phyloP scores from a whole-genome alignment of 2,113 vertebrate genomes.

The Thalassarche chlororhynchos region DNA sequence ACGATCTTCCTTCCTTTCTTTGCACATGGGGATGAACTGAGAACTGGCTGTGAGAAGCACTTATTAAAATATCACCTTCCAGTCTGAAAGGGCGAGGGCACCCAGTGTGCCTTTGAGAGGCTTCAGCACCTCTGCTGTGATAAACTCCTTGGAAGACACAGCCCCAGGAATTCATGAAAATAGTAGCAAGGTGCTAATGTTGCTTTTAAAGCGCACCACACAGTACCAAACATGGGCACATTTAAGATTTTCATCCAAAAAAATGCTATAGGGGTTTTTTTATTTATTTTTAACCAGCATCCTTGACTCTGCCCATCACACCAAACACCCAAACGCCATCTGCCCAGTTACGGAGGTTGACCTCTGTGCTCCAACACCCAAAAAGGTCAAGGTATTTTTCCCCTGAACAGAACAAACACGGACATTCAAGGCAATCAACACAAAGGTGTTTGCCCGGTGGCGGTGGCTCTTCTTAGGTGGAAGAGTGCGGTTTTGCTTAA shows the following conservation, averaged over 20 bases:
- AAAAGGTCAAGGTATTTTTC: background rate
- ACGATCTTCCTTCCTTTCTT: background rate
- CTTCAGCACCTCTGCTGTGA: background rate
- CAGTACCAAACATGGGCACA: accelerated
- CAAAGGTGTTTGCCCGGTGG: background rate
- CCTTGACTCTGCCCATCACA: background rate
- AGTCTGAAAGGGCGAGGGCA: background rate
- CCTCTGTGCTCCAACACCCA: background rate
- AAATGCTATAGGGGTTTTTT: accelerated
- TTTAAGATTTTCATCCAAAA: background rate
- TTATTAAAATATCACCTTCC: background rate
- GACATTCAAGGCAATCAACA: background rate
- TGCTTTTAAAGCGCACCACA: background rate
- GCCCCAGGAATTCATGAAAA: background rate
- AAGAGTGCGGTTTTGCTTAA: background rate
- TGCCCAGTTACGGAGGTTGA: too few relatives aligned
- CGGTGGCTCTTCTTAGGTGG: background rate
- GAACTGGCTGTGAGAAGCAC: background rate
- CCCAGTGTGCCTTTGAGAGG: background rate
- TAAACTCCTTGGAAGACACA: background rate
- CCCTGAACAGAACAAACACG: background rate
- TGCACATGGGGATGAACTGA: background rate
- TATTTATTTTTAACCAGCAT: background rate
- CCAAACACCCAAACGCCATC: background rate
- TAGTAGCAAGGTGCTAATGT: background rate